These are phyloP conservation scores for Meriones psammophilus DNA, from an alignment of 2,797 vertebrate species.

Conservation along the genomic window DNA sequence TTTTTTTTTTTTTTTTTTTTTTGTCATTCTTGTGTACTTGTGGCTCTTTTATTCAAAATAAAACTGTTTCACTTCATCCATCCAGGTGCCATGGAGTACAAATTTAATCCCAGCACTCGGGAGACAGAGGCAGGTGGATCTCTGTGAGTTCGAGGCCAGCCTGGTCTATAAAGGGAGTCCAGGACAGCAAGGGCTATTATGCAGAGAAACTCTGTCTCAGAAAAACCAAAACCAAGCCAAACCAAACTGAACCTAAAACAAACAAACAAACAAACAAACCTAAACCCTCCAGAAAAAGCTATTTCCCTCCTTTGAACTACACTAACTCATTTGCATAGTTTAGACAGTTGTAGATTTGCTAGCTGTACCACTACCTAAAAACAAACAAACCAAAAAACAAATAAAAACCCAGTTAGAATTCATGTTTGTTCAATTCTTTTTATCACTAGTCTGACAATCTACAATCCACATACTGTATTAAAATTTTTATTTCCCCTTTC, in stretches of 20 bases:
- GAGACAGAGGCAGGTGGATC: too few species aligned
- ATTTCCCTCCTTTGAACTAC: neutral
- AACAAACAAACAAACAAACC: too few species aligned
- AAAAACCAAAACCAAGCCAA: too few species aligned
- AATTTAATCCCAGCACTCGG: too few species aligned
- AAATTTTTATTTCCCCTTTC: neutral
- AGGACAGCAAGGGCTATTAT: too few species aligned
- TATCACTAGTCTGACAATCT: neutral
- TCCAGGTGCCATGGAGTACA: too few species aligned
- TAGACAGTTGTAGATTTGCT: conserved; percentile 18
- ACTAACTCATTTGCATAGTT: neutral
- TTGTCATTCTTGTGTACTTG: neutral
- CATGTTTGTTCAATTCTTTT: neutral
- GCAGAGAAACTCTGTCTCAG: too few species aligned
- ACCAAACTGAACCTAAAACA: too few species aligned
- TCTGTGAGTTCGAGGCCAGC: too few species aligned
- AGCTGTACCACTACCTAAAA: neutral
- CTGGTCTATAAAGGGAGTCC: too few species aligned
- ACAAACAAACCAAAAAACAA: neutral
- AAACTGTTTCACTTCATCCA: neutral
- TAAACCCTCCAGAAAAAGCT: too few species aligned
- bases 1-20: too few species aligned
- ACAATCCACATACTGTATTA: neutral
- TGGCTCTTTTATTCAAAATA: conserved; percentile 7
- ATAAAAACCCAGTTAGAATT: neutral